Evolutionary conservation across 2,113 vertebrate species (phyloP).

Genomic region (Irena cyanogastra): DNA sequence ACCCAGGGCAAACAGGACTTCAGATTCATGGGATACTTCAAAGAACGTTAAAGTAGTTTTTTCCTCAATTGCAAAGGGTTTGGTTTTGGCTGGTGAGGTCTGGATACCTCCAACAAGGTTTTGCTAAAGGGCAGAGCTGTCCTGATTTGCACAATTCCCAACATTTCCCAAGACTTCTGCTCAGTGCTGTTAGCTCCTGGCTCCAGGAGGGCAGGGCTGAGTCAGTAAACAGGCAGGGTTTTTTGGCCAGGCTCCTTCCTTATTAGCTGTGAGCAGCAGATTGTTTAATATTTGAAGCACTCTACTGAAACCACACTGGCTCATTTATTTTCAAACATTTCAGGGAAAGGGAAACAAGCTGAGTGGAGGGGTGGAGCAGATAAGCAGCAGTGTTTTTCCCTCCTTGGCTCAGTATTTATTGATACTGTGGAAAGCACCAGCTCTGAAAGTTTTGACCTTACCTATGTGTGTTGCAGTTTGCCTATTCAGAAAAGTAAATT

Average conservation of each 20-base stretch:
- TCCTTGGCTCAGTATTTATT: not conserved
- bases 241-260: not conserved
- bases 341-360: not conserved
- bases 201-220: not conserved
- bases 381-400: not conserved
- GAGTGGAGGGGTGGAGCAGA: not conserved
- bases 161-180: not conserved
- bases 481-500: not conserved
- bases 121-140: not conserved
- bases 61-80: not conserved
- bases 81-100: not conserved
- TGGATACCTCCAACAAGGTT: not conserved
- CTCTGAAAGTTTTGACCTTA: not conserved
- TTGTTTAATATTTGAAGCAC: not conserved
- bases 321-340: not conserved
- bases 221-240: not conserved
- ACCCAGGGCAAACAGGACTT: not conserved
- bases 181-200: accelerated
- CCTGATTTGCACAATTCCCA: not conserved
- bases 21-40: not conserved
- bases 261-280: not conserved
- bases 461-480: not conserved
- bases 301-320: not conserved
- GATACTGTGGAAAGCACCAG: not conserved
- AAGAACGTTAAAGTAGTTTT: accelerated